phyloP scores from a whole-genome alignment of 2,797 vertebrate genomes.

The Lateolabrax maculatus region DNA sequence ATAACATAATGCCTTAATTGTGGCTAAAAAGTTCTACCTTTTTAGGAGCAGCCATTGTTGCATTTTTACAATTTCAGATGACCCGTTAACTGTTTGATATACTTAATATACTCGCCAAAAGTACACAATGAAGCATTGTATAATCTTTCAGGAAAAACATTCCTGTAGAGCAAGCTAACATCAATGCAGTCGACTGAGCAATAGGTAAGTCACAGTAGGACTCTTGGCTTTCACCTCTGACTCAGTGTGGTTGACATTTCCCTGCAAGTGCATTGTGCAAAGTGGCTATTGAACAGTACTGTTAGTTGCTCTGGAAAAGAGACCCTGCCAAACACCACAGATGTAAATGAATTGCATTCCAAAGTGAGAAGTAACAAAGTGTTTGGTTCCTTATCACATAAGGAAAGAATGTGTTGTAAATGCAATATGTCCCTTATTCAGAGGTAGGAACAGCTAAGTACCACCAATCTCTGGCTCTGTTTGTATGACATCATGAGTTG shows the following conservation, averaged over 20 bases:
- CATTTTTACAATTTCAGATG: conserved; percentile 12
- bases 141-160: conserved; percentile 15
- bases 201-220: conserved; percentile 40
- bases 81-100: not conserved
- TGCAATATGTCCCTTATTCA: conserved; percentile 14
- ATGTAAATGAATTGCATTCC: conserved; percentile 17
- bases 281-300: conserved; percentile 25
- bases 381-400: conserved; percentile 18
- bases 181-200: conserved; percentile 26
- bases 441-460: conserved; percentile 32
- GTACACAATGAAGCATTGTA: not conserved
- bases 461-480: conserved; percentile 22
- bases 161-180: conserved; percentile 14
- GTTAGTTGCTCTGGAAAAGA: conserved; percentile 16
- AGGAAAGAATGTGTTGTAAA: conserved; percentile 13
- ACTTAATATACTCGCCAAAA: conserved; percentile 9
- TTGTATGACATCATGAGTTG: conserved; percentile 55
- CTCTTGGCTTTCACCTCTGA: conserved; percentile 33
- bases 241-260: conserved; percentile 62
- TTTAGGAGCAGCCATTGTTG: not conserved
- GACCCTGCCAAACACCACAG: conserved; percentile 13
- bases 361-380: conserved; percentile 8
- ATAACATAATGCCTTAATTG: not conserved
- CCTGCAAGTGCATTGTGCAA: conserved; percentile 39
- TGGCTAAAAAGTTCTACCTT: not conserved